These are phyloP conservation scores for Dicyrtomina minuta DNA, from an alignment of 2,888 invertebrate genomes.

Conservation along the genomic window DNA sequence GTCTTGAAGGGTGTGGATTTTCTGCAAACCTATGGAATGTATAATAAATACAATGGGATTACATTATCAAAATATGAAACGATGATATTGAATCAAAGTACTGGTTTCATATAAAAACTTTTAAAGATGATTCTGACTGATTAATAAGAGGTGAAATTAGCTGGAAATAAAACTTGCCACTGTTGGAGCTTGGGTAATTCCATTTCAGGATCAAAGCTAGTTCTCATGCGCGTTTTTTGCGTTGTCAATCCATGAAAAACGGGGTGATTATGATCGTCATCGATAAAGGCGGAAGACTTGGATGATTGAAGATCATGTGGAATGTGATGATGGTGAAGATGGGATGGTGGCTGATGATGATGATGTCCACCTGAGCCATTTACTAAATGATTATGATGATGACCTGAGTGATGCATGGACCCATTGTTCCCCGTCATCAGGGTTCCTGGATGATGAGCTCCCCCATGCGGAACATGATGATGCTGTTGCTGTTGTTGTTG, in stretches of 20 bases:
- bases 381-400: slow-evolving; percentile 44
- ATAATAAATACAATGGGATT: neutral
- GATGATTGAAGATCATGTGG: slow-evolving; percentile 56
- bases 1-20: slow-evolving; percentile 94
- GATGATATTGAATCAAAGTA: too few relatives aligned
- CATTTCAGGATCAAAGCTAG: slow-evolving; percentile 94
- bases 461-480: slow-evolving; percentile 25
- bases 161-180: slow-evolving; percentile 35
- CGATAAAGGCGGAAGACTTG: slow-evolving; percentile 55
- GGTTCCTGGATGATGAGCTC: slow-evolving; percentile 11
- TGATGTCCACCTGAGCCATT: slow-evolving; percentile 46
- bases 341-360: slow-evolving; percentile 37
- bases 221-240: slow-evolving; percentile 91
- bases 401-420: slow-evolving; percentile 31
- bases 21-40: slow-evolving; percentile 67
- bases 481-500: slow-evolving; percentile 55
- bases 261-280: slow-evolving; percentile 50
- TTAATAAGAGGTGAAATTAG: neutral
- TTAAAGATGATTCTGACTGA: neutral
- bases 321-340: slow-evolving; percentile 42
- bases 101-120: neutral
- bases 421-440: slow-evolving; percentile 1
- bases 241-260: slow-evolving; percentile 57
- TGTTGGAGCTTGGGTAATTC: slow-evolving; percentile 89
- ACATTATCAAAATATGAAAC: too few relatives aligned